phyloP scores from a whole-genome alignment of 2,113 vertebrate genomes.

The Bubo blakistoni region DNA sequence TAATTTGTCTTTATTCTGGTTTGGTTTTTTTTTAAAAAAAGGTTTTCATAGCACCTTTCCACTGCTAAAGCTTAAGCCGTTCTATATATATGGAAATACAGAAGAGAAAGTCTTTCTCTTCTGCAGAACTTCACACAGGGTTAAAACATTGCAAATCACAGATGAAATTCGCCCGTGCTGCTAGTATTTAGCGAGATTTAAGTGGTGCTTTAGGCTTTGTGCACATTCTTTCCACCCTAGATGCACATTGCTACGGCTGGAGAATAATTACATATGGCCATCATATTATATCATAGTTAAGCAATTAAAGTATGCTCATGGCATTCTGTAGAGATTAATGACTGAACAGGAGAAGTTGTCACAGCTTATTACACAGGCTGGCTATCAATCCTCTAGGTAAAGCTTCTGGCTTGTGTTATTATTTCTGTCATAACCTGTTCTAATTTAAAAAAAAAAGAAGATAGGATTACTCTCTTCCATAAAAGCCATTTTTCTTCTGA shows the following conservation, averaged over 20 bases:
- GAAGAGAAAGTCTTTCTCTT: neutral
- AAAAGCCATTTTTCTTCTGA: neutral
- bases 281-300: slow-evolving; percentile 48
- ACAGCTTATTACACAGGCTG: neutral
- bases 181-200: neutral
- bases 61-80: neutral
- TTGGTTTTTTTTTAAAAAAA: neutral
- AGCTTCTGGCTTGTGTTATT: neutral
- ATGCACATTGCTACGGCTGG: neutral
- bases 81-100: neutral
- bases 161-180: neutral
- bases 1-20: neutral
- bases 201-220: slow-evolving; percentile 10
- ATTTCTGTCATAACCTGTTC: neutral
- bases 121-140: neutral
- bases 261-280: slow-evolving; percentile 32
- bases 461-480: neutral
- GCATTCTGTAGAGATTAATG: slow-evolving; percentile 30
- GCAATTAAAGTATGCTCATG: slow-evolving; percentile 8
- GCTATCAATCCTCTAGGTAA: neutral
- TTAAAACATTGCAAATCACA: neutral
- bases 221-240: neutral
- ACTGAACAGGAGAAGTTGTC: neutral
- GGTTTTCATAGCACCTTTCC: neutral
- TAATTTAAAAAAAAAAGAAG: neutral